Base-by-base conservation (phyloP, 2,797 vertebrate species). In the Cossypha polioptera region DNA sequence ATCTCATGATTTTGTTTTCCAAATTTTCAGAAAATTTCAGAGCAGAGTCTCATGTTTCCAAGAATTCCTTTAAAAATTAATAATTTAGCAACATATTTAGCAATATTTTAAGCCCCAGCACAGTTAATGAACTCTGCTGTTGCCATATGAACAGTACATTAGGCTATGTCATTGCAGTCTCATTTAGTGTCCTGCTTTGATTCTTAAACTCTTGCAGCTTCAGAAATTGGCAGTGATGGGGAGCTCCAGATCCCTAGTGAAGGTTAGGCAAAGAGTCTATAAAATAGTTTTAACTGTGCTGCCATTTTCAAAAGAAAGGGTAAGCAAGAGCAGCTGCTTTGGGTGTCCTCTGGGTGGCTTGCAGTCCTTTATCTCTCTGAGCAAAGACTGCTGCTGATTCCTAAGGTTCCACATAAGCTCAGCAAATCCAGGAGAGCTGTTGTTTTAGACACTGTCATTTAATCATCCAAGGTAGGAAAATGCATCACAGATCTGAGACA, bases 271-370 rank as follows among this genome's bases (percentile, higher is more conserved):
- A 57, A 67, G 63, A 82, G 22, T 26, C 78, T 59, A 5, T 69
- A 51, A 83, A 59, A 40, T 20, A 63, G 31, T 69, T 94, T 96
- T 94, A 92, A 98, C 98, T 98, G 97, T 95, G 61, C 93, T 98
- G 20, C 98, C 98, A 72, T 95, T 97, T 95, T 99, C 98, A 90
- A 99, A 96, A 61, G 98, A 98, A 8, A 98, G 98, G 3, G 98
- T 99, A 87, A 99, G 98, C 76, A 99, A 98, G 11, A 99, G 98
- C 3, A 99, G 98, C 16, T 97, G 80, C 16, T 98, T 98, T 13
- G 98, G 96, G 33, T 98, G 97, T 57, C 91, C 97, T 63, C 90
- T 96, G 26, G 21, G n/a, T 21, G 92, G 63, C 35, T 26, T 77
- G 81, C 74, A 92, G 74, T 89, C 42, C 31, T 59, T 88, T 40